Evolutionary conservation across 2,113 vertebrate genomes (phyloP), one percentile per base, ranked within the genome.

Genomic region (Cariama cristata): DNA sequence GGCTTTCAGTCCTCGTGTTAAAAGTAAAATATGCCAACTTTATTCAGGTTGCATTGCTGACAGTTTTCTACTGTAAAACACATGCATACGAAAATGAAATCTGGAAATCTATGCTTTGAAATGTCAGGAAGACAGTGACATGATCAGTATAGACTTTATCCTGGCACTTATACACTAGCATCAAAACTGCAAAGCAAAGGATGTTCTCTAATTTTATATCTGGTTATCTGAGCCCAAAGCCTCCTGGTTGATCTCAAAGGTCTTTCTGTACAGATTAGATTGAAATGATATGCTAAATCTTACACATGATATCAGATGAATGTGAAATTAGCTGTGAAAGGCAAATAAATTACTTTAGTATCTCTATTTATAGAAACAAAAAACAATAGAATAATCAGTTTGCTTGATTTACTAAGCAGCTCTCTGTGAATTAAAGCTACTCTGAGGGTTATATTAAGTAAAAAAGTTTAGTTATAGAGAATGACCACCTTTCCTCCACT

Each of bases 321-420:
- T 89, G 60, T 89, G 72, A 92, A 97, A 95, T 80, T 49, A 72
- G 44, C 59, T 50, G 44, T 89, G 56, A 91, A 92, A 93, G 33
- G 30, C 55, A 80, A 90, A 93, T 76, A 86, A 76, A 74, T 69
- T 71, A 49, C 56, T 88, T 88, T 32, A 77, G 45, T 49, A 90
- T 67, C 18, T 69, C 85, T 92, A 74, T 94, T 90, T 74, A 56
- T 81, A 74, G 86, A 83, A 86, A 67, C 2, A 17, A 67, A 91
- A 83, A 83, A 11, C 5, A 87, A 50, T 6, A 35, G 62, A 93
- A 83, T 17, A 66, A 83, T 88, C 6, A 0, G 18, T 73, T 90
- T 77, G 22, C 63, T 81, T 92, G 55, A 86, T 95, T 93, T 92
- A 63, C n/a, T 44, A 90, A 86, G 45, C 18, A 88, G 14, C 16